Evolutionary conservation across 2,888 invertebrate species (phyloP).

Genomic region (Trachelus stipa): DNA sequence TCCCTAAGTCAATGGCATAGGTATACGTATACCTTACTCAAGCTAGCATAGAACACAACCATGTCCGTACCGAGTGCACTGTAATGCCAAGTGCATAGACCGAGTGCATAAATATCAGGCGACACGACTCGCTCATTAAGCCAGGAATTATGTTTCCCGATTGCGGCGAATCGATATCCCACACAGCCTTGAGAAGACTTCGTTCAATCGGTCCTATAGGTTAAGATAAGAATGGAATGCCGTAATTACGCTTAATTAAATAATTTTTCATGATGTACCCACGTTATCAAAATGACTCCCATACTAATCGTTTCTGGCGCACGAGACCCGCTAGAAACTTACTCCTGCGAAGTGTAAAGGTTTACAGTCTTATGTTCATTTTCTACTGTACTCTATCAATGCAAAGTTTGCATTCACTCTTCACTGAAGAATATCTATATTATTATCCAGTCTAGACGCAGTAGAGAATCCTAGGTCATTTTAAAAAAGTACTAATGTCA

Average conservation of each 20-base stretch:
- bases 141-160: conserved; percentile 39
- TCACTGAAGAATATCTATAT: background rate
- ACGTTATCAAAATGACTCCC: background rate
- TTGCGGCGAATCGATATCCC: conserved; percentile 14
- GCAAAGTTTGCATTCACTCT: background rate
- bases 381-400: background rate
- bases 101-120: background rate
- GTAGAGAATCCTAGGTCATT: background rate
- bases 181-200: background rate
- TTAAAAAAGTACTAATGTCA: background rate
- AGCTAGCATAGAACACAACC: background rate
- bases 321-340: background rate
- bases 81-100: background rate
- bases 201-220: background rate
- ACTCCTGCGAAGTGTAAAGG: background rate
- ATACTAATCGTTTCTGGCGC: background rate
- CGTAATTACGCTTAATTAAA: conserved; percentile 47
- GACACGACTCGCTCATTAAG: conserved; percentile 31
- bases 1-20: background rate
- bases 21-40: background rate
- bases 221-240: conserved; percentile 29
- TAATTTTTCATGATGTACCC: background rate
- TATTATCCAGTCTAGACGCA: background rate
- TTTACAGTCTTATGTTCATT: no score
- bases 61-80: background rate